Evolutionary conservation across 2,797 vertebrate species (phyloP).

Genomic region (Chloroceryle inda): DNA sequence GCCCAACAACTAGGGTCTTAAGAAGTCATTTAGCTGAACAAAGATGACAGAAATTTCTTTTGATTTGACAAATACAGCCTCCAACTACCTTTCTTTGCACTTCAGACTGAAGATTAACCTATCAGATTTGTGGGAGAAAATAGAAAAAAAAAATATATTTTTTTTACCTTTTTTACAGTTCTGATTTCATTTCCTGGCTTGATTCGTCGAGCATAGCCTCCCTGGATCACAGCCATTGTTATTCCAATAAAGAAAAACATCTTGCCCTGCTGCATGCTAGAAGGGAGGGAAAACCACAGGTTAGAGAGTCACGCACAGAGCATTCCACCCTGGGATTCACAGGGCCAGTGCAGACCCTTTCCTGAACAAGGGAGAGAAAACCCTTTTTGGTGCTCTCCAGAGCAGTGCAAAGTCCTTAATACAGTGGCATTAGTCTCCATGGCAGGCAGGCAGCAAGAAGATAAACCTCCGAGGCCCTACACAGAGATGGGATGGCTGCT

Average conservation of each 20-base stretch:
- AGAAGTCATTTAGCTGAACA: not conserved
- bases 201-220: conserved; percentile 92
- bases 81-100: not conserved
- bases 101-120: not conserved
- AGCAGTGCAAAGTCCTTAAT: not conserved
- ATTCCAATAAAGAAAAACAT: conserved; percentile 99
- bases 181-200: conserved; percentile 88
- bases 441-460: not conserved
- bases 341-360: not conserved
- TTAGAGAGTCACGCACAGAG: not conserved
- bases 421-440: not conserved
- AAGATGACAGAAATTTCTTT: not conserved
- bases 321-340: not conserved
- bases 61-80: not conserved
- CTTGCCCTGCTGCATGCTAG: conserved; percentile 96
- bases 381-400: accelerated
- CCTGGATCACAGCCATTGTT: conserved; percentile 94
- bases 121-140: not conserved
- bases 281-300: not conserved
- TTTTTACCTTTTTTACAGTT: conserved; percentile 87
- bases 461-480: not conserved
- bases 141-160: too few relatives aligned
- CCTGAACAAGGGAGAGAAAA: not conserved
- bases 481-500: not conserved
- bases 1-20: not conserved